Conservation (phyloP, 1,140 invertebrate genomes). For the Lordiphosa stackelbergi region DNA sequence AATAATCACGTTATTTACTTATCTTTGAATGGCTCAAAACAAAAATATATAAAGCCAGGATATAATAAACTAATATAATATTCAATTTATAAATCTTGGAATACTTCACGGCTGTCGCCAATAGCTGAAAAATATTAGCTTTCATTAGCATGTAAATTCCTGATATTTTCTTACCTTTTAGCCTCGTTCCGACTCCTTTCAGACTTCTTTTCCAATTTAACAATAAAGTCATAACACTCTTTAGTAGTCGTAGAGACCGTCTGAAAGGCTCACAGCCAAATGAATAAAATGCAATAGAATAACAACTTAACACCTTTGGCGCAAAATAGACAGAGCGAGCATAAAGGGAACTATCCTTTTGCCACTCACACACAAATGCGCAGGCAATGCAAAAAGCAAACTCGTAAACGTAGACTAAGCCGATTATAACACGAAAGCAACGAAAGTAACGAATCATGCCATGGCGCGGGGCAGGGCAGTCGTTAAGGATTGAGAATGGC, state of each 20-base stretch:
- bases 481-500: slow-evolving; percentile 1
- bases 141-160: too few relatives aligned
- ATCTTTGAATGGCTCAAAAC: too few relatives aligned
- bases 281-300: slow-evolving; percentile 59
- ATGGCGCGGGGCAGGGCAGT: slow-evolving; percentile 9
- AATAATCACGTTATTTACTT: too few relatives aligned
- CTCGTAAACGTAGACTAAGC: slow-evolving; percentile 71
- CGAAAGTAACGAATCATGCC: slow-evolving; percentile 35
- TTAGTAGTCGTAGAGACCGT: slow-evolving; percentile 14
- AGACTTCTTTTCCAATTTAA: slow-evolving; percentile 39
- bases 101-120: too few relatives aligned
- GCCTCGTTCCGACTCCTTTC: not conserved
- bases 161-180: too few relatives aligned
- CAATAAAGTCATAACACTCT: slow-evolving; percentile 52
- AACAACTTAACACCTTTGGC: slow-evolving; percentile 56
- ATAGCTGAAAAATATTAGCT: too few relatives aligned
- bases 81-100: too few relatives aligned
- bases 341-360: slow-evolving; percentile 31
- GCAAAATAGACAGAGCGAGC: slow-evolving; percentile 44
- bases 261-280: slow-evolving; percentile 34
- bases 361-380: slow-evolving; percentile 3
- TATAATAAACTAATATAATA: too few relatives aligned
- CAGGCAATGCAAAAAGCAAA: slow-evolving; percentile 72
- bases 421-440: slow-evolving; percentile 71
- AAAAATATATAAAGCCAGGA: too few relatives aligned